A percentile compares a stretch with the other conserved stretches of the same genome.
phyloP scores from a whole-genome alignment of 2,113 vertebrate genomes.

The Lepus europaeus region DNA sequence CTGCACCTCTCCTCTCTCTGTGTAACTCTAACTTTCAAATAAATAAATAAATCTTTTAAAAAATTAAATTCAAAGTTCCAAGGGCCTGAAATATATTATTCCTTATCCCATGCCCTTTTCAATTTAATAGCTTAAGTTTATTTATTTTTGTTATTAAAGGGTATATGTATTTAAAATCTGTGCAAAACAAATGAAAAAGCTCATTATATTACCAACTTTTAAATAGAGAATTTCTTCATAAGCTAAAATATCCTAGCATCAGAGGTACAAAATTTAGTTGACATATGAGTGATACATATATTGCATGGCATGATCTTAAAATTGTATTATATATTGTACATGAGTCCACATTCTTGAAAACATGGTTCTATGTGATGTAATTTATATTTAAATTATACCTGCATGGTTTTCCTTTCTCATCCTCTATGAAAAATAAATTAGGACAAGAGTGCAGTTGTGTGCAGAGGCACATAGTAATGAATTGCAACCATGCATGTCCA shows the following conservation, averaged over 20 bases:
- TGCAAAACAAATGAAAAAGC: neutral
- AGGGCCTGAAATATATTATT: neutral
- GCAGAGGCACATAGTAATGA: neutral
- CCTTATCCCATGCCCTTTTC: neutral
- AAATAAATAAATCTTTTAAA: too few species aligned
- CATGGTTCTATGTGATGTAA: neutral
- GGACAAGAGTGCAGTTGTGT: neutral
- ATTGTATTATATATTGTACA: neutral
- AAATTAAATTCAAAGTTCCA: neutral
- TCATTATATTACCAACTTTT: neutral
- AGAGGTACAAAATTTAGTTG: constrained; percentile 13
- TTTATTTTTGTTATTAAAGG: neutral
- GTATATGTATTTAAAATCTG: constrained; percentile 31
- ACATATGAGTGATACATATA: neutral
- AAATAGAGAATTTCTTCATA: constrained; percentile 27
- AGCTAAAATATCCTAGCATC: neutral
- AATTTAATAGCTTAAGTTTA: neutral
- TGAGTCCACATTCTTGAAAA: neutral
- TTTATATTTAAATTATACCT: constrained; percentile 16
- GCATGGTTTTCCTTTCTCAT: neutral
- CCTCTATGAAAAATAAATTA: constrained; percentile 13
- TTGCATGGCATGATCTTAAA: neutral
- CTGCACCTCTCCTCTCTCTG: too few species aligned
- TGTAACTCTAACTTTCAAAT: too few species aligned
- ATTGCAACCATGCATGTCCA: neutral